phyloP scores from a whole-genome alignment of 1,140 invertebrate genomes.

The Scaptodrosophila lebanonensis region DNA sequence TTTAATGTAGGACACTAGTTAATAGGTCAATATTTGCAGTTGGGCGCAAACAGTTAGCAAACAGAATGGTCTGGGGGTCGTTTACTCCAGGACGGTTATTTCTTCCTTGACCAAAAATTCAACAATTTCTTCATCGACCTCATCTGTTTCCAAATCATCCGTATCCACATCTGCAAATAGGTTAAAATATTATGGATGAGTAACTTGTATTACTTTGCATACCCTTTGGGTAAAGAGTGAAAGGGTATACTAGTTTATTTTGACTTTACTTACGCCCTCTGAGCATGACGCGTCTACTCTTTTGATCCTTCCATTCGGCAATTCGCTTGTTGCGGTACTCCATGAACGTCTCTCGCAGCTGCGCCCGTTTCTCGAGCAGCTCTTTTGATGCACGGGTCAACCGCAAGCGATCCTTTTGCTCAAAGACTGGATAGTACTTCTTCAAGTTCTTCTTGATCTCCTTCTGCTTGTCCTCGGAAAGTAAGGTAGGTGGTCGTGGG shows the following conservation, averaged over 20 bases:
- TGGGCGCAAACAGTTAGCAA: not conserved
- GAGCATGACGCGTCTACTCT: constrained; percentile 88
- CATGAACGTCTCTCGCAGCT: constrained; percentile 92
- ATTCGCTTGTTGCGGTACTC: constrained; percentile 87
- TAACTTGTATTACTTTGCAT: too few relatives aligned
- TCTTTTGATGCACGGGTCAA: constrained; percentile 97
- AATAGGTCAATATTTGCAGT: constrained; percentile 2
- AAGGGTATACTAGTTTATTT: too few relatives aligned
- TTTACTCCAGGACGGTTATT: constrained; percentile 83
- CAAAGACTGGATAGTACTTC: constrained; percentile 97
- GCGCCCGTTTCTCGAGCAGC: constrained; percentile 94
- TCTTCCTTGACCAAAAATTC: constrained; percentile 99
- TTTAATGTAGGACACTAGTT: constrained; percentile 46
- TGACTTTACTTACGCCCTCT: constrained; percentile 92
- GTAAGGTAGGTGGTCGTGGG: constrained; percentile 91
- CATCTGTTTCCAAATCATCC: constrained; percentile 91
- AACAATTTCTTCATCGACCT: constrained; percentile 95
- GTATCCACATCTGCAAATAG: constrained; percentile 90
- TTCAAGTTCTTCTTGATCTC: constrained; percentile 99
- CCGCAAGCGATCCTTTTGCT: constrained; percentile 95
- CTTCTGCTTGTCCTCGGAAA: constrained; percentile 89
- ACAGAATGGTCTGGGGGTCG: constrained; percentile 43
- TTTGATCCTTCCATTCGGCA: constrained; percentile 86
- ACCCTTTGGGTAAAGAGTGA: too few relatives aligned
- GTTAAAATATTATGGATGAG: not conserved